Base-by-base conservation (phyloP, 37 sponge, comb jelly and placozoan species). In the Trichoplax adhaerens region DNA sequence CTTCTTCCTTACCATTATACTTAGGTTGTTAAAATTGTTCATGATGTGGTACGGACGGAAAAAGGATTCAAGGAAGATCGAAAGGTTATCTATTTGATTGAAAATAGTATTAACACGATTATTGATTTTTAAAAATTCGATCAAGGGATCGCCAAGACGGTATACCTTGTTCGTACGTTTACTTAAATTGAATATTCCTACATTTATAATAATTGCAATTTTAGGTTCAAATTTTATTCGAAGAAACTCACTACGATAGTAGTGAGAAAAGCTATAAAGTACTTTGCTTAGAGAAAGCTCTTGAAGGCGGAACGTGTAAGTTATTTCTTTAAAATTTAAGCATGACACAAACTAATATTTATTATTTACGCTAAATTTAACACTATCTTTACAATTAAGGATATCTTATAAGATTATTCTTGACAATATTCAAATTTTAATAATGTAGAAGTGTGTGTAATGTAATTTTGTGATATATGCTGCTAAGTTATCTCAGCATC, bases 211-310 rank as follows among this genome's bases (percentile, higher is more conserved):
- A 48, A 65, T 10, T 29, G 29, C 29, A 29, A 29, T 58, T 60
- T 0, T 1, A 88, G 83, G 96, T 91, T 48, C 77, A 81, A 52
- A 86, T 96, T n/a, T 67, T 96, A 49, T 91, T 96, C 75, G 89
- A 96, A 55, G 98, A 96, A 55, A 79, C 83, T 66, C 86, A 88
- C 85, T 96, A 78, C 74, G 88, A 88, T 66, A 65, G 63, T 0
- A 50, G 71, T 57, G 94, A 93, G 48, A 81, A 88, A 86, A 88
- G 86, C 48, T 93, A 85, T 58, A 87, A 77, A 60, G 86, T 93
- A 50, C 66, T 88, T 68, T 93, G 94, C 58, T 56, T 93, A 5
- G 86, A 88, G 46, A 83, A 85, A 62, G 86, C 86, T 0, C 70
- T 93, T 55, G 94, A 93, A 53, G 94, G 94, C 78, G 85, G 29